A percentile compares a stretch with the other conserved stretches of the same genome.
phyloP scores from a whole-genome alignment of 2,888 invertebrate genomes.

The Rambutsinella grinnellia region DNA sequence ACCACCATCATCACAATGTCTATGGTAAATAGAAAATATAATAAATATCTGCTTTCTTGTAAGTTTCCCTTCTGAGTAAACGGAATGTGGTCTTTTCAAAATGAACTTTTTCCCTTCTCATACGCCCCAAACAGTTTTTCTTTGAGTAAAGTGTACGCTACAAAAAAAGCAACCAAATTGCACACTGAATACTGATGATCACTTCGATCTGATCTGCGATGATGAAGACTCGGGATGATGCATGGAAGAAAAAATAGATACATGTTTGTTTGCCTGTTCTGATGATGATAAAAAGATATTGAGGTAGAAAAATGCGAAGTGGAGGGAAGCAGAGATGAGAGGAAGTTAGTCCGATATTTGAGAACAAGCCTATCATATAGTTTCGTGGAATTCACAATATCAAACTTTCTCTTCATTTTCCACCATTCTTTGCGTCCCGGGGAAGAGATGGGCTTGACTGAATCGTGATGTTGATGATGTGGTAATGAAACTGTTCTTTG shows the following conservation, averaged over 20 bases:
- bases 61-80: background rate
- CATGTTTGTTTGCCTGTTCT: constrained; percentile 30
- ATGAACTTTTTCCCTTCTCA: background rate
- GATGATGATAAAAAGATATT: constrained; percentile 15
- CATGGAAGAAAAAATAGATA: constrained; percentile 33
- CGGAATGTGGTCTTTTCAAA: background rate
- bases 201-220: background rate
- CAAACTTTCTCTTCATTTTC: background rate
- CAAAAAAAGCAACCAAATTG: background rate
- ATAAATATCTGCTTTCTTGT: too few relatives aligned
- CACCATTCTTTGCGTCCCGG: too few relatives aligned
- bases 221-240: constrained; percentile 34
- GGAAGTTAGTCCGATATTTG: constrained; percentile 1
- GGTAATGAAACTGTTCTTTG: constrained; percentile 38
- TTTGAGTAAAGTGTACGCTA: background rate
- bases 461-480: constrained; percentile 23
- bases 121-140: background rate
- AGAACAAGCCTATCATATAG: background rate
- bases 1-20: background rate
- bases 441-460: too few relatives aligned
- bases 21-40: too few relatives aligned
- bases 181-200: constrained; percentile 41
- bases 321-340: constrained; percentile 10
- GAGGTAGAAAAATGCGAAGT: background rate
- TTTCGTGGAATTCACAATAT: background rate